Percentiles rank a stretch among this genome's conserved stretches.
phyloP scores from a whole-genome alignment of 2,113 vertebrate genomes.

The Ageneiosus marmoratus region DNA sequence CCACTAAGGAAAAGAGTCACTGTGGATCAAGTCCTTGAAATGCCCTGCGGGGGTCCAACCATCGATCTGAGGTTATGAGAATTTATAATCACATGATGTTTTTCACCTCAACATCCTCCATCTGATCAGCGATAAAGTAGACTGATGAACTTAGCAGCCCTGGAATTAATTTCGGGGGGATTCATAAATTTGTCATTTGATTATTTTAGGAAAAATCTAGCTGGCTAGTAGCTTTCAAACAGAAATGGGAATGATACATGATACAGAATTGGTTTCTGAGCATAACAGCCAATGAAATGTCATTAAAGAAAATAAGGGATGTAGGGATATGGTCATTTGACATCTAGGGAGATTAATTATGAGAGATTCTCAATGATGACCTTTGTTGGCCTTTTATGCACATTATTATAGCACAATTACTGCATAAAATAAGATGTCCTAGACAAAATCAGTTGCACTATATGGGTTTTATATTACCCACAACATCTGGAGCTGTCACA shows the following conservation, averaged over 20 bases:
- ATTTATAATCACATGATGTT: background rate
- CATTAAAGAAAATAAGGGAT: background rate
- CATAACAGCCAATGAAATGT: background rate
- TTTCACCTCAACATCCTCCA: background rate
- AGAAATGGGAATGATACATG: background rate
- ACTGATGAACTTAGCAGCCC: background rate
- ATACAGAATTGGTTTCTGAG: background rate
- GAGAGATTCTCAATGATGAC: background rate
- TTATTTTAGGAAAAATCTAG: background rate
- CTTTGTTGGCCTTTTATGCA: background rate
- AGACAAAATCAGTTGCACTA: background rate
- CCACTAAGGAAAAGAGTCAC: background rate
- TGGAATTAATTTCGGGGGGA: background rate
- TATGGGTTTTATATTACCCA: background rate
- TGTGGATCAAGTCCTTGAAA: slow-evolving; percentile 4
- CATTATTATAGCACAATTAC: background rate
- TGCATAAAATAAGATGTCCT: background rate
- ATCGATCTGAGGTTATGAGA: background rate
- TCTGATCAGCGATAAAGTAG: background rate
- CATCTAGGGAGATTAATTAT: background rate
- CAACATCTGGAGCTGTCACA: background rate
- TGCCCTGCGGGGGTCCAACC: background rate
- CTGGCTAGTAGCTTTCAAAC: background rate
- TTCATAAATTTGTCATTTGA: background rate
- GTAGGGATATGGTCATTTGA: background rate